Base-by-base conservation (phyloP, 2,797 vertebrate species). In the Poecile montanus region DNA sequence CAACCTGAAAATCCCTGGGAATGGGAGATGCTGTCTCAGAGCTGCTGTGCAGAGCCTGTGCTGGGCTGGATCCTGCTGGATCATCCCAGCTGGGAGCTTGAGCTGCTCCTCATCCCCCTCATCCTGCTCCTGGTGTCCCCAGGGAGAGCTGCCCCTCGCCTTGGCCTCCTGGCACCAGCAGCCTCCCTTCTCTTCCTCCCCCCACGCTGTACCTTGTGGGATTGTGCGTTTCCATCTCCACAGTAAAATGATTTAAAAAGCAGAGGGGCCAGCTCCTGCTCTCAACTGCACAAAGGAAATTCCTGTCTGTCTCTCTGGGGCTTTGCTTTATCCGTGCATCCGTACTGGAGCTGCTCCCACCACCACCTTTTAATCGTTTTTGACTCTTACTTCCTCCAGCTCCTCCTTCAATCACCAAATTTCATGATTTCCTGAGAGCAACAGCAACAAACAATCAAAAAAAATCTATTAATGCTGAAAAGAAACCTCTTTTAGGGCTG, bases 241-340 rank as follows among this genome's bases (percentile, higher is more conserved):
- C 82, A 7, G 6, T 7, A 53, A 79, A 82, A 60, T 89, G 79
- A 93, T 94, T 71, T 71, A 26, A 80, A 88, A 91, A 91, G 79
- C 91, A 93, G 91, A 89, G 81, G 42, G 61, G 61, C 78, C 89
- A 71, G 58, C 85, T 89, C 75, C 74, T 30, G 78, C 75, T 91
- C 85, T 54, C 6, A 2, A 4, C 75, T 92, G 71, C 94, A 91
- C 75, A 86, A 10, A 87, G 91, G 92, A 93, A 95, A 91, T 95
- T 91, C 95, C 94, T 92, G 45, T 13, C 67, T 26, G 12, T 47
- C 76, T 60, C 96, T 74, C 85, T 11, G 68, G 91, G 89, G 86
- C 61, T 93, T 94, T 89, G 65, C 72, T 68, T 81, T 66, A 82
- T 73, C 89, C 23, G 0, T 54, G 57, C 36, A 78, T 56, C 50